A percentile compares a stretch with the other conserved stretches of the same genome.
phyloP scores from a whole-genome alignment of 2,797 vertebrate species.

The Xiphorhynchus erythropygius region DNA sequence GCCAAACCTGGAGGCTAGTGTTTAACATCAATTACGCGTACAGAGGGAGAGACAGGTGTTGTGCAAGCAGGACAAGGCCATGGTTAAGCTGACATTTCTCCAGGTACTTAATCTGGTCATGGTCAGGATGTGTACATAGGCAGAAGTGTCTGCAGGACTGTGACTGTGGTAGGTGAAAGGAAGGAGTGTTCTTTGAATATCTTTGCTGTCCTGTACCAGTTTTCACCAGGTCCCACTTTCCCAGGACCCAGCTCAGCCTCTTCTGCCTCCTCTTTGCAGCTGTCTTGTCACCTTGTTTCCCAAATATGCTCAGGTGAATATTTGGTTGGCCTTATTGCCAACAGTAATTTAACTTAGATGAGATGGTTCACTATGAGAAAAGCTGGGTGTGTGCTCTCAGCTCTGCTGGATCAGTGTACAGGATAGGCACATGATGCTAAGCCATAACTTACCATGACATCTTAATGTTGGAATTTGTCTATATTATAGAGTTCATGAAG shows the following conservation, averaged over 20 bases:
- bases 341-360: neutral
- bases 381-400: neutral
- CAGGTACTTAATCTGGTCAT: neutral
- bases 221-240: neutral
- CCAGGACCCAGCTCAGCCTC: neutral
- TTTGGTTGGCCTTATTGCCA: neutral
- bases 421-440: neutral
- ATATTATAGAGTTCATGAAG: neutral
- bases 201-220: neutral
- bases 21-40: neutral
- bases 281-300: neutral
- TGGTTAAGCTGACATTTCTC: neutral
- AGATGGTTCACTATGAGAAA: neutral
- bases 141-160: neutral
- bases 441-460: neutral
- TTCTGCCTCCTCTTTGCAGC: neutral
- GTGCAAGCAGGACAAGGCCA: neutral
- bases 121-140: fast-evolving
- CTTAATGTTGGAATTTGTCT: neutral
- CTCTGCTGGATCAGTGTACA: neutral
- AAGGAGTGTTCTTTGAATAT: neutral
- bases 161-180: neutral
- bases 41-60: neutral
- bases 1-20: neutral
- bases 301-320: neutral